phyloP scores from a whole-genome alignment of 2,888 invertebrate species.

The Pyrgus malvae region DNA sequence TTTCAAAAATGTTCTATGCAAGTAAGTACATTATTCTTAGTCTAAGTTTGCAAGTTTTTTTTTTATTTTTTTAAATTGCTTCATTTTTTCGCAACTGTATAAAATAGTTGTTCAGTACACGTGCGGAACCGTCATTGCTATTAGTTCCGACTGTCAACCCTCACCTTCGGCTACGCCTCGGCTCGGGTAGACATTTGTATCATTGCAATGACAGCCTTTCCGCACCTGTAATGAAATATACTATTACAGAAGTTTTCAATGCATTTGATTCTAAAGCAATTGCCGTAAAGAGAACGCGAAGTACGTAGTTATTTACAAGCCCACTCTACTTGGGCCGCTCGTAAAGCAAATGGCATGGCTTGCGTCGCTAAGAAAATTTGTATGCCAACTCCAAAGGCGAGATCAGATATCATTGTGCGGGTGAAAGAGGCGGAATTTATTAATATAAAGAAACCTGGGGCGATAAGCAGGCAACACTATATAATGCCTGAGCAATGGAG shows the following conservation, averaged over 20 bases:
- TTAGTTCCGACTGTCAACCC: too few relatives aligned
- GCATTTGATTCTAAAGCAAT: background rate
- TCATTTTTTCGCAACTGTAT: too few relatives aligned
- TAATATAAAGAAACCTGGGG: background rate
- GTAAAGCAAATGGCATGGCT: background rate
- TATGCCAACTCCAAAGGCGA: constrained; percentile 26
- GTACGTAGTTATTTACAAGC: background rate
- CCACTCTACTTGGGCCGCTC: background rate
- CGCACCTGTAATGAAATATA: too few relatives aligned
- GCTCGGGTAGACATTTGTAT: too few relatives aligned
- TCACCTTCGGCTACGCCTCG: too few relatives aligned
- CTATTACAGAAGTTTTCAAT: background rate
- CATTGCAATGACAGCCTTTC: too few relatives aligned
- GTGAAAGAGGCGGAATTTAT: background rate
- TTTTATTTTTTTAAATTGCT: too few relatives aligned
- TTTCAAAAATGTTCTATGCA: too few relatives aligned
- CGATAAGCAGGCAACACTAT: background rate
- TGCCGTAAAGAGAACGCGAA: background rate
- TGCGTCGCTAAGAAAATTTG: constrained; percentile 26
- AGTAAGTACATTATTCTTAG: too few relatives aligned
- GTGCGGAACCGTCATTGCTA: too few relatives aligned
- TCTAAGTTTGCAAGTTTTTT: background rate
- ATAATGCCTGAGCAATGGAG: background rate
- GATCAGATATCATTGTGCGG: constrained; percentile 1
- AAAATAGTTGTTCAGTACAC: too few relatives aligned